A percentile compares a stretch with the other conserved stretches of the same genome.
phyloP scores from a whole-genome alignment of 1,140 invertebrate species.

The Micrasema longulum region DNA sequence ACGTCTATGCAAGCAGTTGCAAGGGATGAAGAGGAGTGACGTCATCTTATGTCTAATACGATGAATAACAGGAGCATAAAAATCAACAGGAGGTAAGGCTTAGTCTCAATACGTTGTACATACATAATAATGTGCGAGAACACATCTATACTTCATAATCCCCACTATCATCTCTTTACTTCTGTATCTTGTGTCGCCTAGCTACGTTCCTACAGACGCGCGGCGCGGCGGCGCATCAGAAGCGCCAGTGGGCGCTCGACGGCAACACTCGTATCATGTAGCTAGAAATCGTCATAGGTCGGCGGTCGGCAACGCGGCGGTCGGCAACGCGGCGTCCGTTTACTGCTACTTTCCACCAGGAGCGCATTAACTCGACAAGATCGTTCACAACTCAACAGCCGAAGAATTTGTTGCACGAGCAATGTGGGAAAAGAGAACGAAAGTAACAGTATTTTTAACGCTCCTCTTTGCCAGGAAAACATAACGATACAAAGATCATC shows the following conservation, averaged over 20 bases:
- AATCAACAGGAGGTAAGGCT: constrained; percentile 42
- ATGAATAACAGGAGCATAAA: constrained; percentile 51
- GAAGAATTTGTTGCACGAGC: background rate
- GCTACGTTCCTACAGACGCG: constrained; percentile 10
- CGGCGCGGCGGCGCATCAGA: constrained; percentile 13
- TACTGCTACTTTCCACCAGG: constrained; percentile 43
- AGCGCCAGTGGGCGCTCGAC: constrained; percentile 21
- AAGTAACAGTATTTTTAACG: constrained; percentile 39
- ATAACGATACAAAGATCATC: background rate
- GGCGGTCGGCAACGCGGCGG: constrained; percentile 37
- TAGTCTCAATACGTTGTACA: background rate
- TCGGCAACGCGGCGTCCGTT: constrained; percentile 41
- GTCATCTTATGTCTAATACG: constrained; percentile 45
- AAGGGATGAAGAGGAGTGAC: constrained; percentile 52
- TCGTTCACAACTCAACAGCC: constrained; percentile 1
- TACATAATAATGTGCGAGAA: background rate
- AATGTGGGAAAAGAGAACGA: constrained; percentile 16
- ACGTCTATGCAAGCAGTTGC: constrained; percentile 39
- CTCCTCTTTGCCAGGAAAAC: constrained; percentile 16
- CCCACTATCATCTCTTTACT: constrained; percentile 15
- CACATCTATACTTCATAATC: constrained; percentile 1
- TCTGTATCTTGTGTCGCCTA: too few relatives aligned
- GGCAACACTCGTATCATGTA: background rate
- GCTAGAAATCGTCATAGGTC: constrained; percentile 8
- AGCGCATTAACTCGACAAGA: constrained; percentile 2